Evolutionary conservation across 2,113 vertebrate species (phyloP).

Genomic region (Alethe diademata): DNA sequence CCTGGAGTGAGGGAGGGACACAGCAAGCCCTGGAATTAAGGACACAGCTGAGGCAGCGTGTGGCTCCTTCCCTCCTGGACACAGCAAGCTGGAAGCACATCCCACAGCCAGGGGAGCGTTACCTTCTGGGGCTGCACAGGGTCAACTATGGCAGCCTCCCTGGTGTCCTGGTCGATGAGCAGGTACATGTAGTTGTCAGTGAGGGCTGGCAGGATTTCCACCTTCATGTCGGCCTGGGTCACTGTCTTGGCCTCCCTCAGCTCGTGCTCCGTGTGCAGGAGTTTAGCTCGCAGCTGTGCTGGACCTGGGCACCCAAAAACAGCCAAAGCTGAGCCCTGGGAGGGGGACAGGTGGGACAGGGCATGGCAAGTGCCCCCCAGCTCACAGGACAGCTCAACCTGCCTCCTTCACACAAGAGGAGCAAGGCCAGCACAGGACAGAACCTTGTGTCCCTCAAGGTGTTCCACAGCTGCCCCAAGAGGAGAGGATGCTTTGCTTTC

Average conservation of each 20-base stretch:
- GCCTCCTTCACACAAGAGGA: neutral
- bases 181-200: conserved; percentile 99
- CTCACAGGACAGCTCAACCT: neutral
- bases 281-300: conserved; percentile 53
- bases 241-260: conserved; percentile 72
- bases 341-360: neutral
- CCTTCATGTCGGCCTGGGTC: conserved; percentile 83
- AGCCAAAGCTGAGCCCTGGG: neutral
- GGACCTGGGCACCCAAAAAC: conserved; percentile 67
- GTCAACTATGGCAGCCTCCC: conserved; percentile 91
- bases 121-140: conserved; percentile 95
- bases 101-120: neutral
- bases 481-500: neutral
- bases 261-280: conserved; percentile 47
- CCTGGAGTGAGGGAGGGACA: neutral
- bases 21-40: neutral
- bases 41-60: neutral
- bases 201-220: conserved; percentile 90
- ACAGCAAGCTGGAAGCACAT: neutral
- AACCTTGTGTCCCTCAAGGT: neutral
- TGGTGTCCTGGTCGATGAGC: conserved; percentile 87
- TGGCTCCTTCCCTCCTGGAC: neutral
- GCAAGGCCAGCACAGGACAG: fast-evolving
- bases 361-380: neutral
- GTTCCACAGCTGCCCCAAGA: neutral